Percentiles rank a stretch among this genome's conserved stretches.
Evolutionary conservation across 1,140 invertebrate species (phyloP).

Genomic region (Diplogasteroides magnus): DNA sequence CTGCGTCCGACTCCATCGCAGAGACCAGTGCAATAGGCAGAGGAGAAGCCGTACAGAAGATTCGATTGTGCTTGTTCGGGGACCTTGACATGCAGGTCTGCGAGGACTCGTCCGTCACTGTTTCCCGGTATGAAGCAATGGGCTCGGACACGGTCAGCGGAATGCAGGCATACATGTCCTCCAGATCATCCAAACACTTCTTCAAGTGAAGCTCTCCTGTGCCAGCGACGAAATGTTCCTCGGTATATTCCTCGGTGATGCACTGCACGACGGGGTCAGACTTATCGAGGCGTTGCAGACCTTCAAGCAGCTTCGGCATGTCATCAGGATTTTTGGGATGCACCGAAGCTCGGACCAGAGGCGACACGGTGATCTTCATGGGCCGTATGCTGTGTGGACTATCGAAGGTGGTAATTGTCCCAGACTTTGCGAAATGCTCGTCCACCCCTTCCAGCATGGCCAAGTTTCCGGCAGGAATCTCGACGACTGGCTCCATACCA

Average conservation of each 20-base stretch:
- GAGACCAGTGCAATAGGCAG: constrained; percentile 92
- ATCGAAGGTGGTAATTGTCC: constrained; percentile 96
- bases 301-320: constrained; percentile 81
- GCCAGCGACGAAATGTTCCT: constrained; percentile 98
- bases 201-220: constrained; percentile 98
- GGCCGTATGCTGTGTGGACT: constrained; percentile 95
- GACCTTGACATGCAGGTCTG: constrained; percentile 96
- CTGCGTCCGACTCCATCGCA: no score
- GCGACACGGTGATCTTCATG: constrained; percentile 87
- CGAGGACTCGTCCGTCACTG: constrained; percentile 85
- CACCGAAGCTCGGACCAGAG: constrained; percentile 97
- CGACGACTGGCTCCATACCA: constrained; percentile 96
- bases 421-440: constrained; percentile 95
- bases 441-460: constrained; percentile 99
- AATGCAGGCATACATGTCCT: constrained; percentile 99
- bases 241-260: constrained; percentile 98
- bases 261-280: constrained; percentile 99
- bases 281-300: constrained; percentile 81
- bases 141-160: constrained; percentile 98
- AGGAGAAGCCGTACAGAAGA: constrained; percentile 90
- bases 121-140: constrained; percentile 98
- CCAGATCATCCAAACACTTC: constrained; percentile 98
- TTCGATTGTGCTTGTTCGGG: constrained; percentile 98
- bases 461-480: constrained; percentile 98
- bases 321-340: constrained; percentile 98